These are phyloP conservation scores for Callipepla squamata DNA, from an alignment of 2,113 vertebrate genomes.

Conservation along the genomic window DNA sequence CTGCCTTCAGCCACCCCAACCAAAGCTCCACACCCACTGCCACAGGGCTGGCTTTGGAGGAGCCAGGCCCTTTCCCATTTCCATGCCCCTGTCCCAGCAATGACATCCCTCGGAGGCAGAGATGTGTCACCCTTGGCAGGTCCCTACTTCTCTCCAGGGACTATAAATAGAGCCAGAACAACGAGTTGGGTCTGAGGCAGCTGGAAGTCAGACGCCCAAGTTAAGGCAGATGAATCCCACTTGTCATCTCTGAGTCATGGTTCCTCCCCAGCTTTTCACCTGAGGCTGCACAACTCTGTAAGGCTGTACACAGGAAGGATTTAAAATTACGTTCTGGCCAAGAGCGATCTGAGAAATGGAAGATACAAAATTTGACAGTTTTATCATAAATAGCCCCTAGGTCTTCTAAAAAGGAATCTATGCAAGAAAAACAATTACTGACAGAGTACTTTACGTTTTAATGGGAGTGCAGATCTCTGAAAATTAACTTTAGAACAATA, in stretches of 20 bases:
- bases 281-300: neutral
- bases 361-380: slow-evolving; percentile 11
- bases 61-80: too few species aligned
- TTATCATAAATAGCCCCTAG: slow-evolving; percentile 1
- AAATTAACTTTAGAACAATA: neutral
- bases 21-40: accelerated
- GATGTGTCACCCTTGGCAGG: neutral
- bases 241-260: neutral
- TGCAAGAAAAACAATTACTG: neutral
- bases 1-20: neutral
- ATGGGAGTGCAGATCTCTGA: neutral
- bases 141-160: accelerated
- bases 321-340: neutral
- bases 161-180: neutral
- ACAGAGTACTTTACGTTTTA: neutral
- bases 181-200: accelerated
- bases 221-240: neutral
- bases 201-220: neutral
- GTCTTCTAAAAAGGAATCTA: slow-evolving; percentile 22
- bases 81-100: neutral
- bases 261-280: neutral
- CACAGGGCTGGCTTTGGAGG: accelerated
- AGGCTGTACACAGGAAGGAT: neutral
- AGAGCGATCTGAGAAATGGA: neutral
- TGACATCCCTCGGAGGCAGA: accelerated